Evolutionary conservation across 2,888 invertebrate species (phyloP).

Genomic region (Cinara cedri): DNA sequence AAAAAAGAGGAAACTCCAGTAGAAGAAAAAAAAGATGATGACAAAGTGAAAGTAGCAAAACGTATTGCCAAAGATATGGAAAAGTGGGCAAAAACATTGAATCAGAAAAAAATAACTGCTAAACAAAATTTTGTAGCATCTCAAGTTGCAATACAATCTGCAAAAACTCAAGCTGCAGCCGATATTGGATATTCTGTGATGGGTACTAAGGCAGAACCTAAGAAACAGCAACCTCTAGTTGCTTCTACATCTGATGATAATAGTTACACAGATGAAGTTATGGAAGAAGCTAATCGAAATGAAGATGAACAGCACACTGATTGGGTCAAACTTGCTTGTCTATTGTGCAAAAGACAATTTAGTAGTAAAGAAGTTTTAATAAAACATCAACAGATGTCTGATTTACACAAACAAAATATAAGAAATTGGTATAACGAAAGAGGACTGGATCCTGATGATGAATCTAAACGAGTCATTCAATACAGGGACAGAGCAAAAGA

Average conservation of each 20-base stretch:
- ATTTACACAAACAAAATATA: constrained; percentile 90
- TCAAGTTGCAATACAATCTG: constrained; percentile 65
- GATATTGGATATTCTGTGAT: constrained; percentile 93
- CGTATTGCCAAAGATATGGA: constrained; percentile 96
- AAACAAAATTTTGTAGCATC: constrained; percentile 61
- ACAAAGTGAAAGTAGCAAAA: constrained; percentile 96
- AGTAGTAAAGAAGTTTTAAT: constrained; percentile 84
- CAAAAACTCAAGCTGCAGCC: constrained; percentile 66
- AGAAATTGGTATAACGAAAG: constrained; percentile 66
- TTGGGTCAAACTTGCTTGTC: constrained; percentile 87
- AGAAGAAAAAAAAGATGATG: constrained; percentile 70
- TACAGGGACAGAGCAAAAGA: constrained; percentile 98
- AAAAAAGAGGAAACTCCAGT: constrained; percentile 60
- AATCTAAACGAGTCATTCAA: constrained; percentile 64
- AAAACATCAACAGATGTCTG: constrained; percentile 91
- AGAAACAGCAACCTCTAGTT: constrained; percentile 42
- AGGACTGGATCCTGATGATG: constrained; percentile 65
- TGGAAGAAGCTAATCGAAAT: constrained; percentile 74
- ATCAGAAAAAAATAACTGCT: constrained; percentile 86
- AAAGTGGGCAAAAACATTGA: constrained; percentile 95
- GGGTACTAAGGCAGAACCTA: constrained; percentile 71
- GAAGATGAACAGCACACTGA: constrained; percentile 71
- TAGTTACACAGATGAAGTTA: constrained; percentile 68
- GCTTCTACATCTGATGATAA: constrained; percentile 49
- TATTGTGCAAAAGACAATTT: constrained; percentile 94